Base-by-base conservation (phyloP, 2,797 vertebrate species). In the Oryzias sinensis region DNA sequence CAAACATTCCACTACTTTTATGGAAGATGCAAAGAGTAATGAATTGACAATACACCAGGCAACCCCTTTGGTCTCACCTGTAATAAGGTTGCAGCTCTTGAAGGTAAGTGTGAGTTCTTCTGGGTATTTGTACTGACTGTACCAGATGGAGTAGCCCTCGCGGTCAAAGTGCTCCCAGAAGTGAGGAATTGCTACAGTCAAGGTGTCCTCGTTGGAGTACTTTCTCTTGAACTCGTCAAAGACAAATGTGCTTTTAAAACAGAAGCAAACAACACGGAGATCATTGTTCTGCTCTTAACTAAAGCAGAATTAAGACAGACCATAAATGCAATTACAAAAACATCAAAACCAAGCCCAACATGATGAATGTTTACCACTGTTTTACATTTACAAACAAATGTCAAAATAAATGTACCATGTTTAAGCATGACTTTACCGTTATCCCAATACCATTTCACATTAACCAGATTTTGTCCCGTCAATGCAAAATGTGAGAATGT, bases 11-110 rank as follows among this genome's bases (percentile, higher is more conserved):
- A 37, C 9, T 37, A 37, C 9, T 11, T 37, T 11, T 37, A 37
- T 37, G 33, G 33, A 37, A 37, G 9, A 37, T 37, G 9, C 6
- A 27, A 22, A 22, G 2, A 27, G 5, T 27, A 6, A 27, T 6
- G 27, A 27, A 13, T 37, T 37, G 43, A 51, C 25, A n/a, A 5
- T 20, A 18, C 29, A 22, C 13, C 18, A 46, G 9, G 1, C 4
- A 0, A 18, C 24, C 14, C 5, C 17, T 4, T 52, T 24, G 22
- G 37, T 43, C 82, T 82, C 72, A 96, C 96, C 95, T 41, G 93
- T 92, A 87, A 97, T 97, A 46, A 98, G 94, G 86, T 97, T 98
- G 89, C 95, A 97, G 85, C 95, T 97, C 93, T 94, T 98, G 87
- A 97, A 98, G 59, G 92, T 84, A 72, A 90, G 92, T 29, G 89